Conservation (phyloP, 2,888 invertebrate genomes). For the Macrosiphum euphorbiae region DNA sequence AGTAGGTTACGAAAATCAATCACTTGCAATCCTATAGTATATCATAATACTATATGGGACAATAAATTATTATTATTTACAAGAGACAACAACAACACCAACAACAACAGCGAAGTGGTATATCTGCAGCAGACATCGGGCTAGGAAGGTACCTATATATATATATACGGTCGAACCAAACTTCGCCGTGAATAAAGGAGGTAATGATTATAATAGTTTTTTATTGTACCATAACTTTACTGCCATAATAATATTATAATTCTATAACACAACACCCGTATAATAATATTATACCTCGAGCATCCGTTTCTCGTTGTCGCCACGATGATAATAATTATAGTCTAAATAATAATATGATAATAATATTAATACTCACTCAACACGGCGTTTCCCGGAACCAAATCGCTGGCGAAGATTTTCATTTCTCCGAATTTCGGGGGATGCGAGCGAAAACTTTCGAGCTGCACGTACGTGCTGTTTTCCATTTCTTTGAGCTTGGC, state of each 20-base stretch:
- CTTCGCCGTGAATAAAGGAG: too few relatives aligned
- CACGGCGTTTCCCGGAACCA: constrained; percentile 50
- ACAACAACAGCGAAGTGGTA: neutral
- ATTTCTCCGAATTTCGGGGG: constrained; percentile 58
- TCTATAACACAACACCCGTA: too few relatives aligned
- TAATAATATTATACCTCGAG: neutral
- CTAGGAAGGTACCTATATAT: too few relatives aligned
- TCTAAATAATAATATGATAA: neutral
- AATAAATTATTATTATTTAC: neutral
- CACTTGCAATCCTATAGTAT: too few relatives aligned
- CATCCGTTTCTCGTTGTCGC: neutral
- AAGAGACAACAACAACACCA: neutral
- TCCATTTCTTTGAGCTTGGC: constrained; percentile 34
- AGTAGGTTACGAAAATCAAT: too few relatives aligned
- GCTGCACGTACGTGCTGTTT: constrained; percentile 39
- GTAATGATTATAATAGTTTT: too few relatives aligned
- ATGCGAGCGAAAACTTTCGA: constrained; percentile 37
- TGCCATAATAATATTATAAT: too few relatives aligned
- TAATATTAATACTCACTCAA: constrained; percentile 27
- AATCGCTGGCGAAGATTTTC: constrained; percentile 46
- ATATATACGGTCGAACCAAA: too few relatives aligned
- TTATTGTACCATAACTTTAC: too few relatives aligned
- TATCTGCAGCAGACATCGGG: too few relatives aligned
- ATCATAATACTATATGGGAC: too few relatives aligned
- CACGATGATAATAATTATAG: neutral